These are phyloP conservation scores for Danio albolineatus DNA, from an alignment of 2,797 vertebrate species.

Conservation along the genomic window DNA sequence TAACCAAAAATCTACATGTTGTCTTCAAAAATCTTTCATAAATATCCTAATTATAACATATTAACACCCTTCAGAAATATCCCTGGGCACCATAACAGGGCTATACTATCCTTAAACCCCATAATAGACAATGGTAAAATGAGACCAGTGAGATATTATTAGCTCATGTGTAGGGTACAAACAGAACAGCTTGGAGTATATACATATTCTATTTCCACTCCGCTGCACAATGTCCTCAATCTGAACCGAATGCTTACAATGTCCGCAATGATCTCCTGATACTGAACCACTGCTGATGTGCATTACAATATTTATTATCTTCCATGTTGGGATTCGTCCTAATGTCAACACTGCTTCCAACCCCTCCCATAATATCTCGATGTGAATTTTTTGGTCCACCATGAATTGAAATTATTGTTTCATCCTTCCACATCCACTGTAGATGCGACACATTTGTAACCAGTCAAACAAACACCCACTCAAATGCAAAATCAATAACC, in stretches of 20 bases:
- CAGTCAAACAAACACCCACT: conserved; percentile 21
- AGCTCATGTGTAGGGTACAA: conserved; percentile 37
- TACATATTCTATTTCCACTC: conserved; percentile 7
- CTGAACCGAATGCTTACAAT: conserved; percentile 1
- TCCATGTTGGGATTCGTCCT: background rate
- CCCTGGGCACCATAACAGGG: conserved; percentile 26
- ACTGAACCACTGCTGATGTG: background rate
- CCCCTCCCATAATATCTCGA: background rate
- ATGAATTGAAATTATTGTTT: background rate
- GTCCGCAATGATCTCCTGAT: background rate
- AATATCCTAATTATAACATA: too few species aligned
- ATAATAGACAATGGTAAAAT: conserved; percentile 50
- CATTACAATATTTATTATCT: background rate
- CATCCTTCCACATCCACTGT: background rate
- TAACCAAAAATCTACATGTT: conserved; percentile 21
- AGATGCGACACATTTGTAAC: background rate
- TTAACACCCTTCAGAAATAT: conserved; percentile 43
- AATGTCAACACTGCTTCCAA: background rate
- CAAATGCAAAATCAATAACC: background rate
- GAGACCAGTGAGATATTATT: conserved; percentile 47
- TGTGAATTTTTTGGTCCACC: background rate
- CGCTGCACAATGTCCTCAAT: conserved; percentile 5
- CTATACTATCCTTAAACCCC: conserved; percentile 34
- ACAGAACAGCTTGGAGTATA: conserved; percentile 2
- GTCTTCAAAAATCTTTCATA: background rate